Percentiles rank a stretch among this genome's conserved stretches.
These are phyloP conservation scores for Macaca mulatta DNA, from an alignment of 2,113 vertebrate genomes.

Conservation along the genomic window DNA sequence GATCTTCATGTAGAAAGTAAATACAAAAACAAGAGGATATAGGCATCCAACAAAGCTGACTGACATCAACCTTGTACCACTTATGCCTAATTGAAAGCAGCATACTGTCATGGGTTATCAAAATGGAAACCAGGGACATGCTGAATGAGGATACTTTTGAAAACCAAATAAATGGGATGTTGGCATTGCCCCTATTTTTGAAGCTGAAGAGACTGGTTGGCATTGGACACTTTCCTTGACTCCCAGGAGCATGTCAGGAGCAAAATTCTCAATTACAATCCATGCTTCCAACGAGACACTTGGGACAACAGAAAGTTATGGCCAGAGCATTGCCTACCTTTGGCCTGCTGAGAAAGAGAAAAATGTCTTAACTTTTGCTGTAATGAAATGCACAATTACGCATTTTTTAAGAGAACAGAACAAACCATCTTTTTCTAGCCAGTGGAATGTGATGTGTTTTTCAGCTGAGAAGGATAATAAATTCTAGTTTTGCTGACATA, in stretches of 20 bases:
- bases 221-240: constrained; percentile 53
- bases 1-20: background rate
- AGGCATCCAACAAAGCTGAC: background rate
- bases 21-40: background rate
- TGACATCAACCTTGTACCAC: background rate
- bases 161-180: constrained; percentile 53
- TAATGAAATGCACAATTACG: constrained; percentile 38
- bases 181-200: constrained; percentile 62
- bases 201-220: constrained; percentile 48
- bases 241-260: background rate
- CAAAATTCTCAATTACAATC: too few relatives aligned
- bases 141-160: constrained; percentile 64
- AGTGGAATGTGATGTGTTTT: background rate
- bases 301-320: background rate
- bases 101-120: background rate
- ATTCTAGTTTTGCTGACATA: background rate
- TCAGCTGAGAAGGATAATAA: background rate
- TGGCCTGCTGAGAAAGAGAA: constrained; percentile 41
- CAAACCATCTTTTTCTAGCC: background rate
- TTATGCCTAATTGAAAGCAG: background rate
- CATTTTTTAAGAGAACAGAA: constrained; percentile 38
- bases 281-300: background rate
- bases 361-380: background rate
- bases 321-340: background rate
- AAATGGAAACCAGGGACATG: constrained; percentile 73